These are phyloP conservation scores for Psephotus haematonotus DNA, from an alignment of 2,113 vertebrate species.

Conservation along the genomic window DNA sequence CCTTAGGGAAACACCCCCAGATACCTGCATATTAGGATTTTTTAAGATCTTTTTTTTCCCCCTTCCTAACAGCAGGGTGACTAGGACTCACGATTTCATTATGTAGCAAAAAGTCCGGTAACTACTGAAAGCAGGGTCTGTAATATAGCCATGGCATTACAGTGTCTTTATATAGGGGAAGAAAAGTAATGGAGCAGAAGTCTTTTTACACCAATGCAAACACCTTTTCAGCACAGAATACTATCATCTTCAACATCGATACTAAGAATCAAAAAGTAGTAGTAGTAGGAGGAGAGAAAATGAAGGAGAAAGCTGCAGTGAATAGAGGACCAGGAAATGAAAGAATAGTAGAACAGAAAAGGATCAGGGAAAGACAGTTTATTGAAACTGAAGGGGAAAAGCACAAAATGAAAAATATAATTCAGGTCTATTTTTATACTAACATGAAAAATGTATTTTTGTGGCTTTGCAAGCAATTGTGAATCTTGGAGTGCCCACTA, in stretches of 20 bases:
- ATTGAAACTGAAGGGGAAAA: neutral
- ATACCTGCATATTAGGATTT: neutral
- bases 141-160: neutral
- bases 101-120: neutral
- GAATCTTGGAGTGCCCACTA: neutral
- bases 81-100: neutral
- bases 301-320: neutral
- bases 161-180: neutral
- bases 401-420: neutral
- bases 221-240: neutral
- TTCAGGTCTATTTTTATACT: neutral
- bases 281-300: neutral
- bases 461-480: neutral
- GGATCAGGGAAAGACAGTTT: neutral
- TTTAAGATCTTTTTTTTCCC: neutral
- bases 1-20: neutral
- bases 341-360: neutral
- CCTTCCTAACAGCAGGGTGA: neutral
- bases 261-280: neutral
- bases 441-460: neutral
- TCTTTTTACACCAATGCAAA: neutral
- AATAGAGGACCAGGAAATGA: slow-evolving; percentile 3
- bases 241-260: neutral
- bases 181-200: neutral
- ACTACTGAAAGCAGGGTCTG: neutral